These are phyloP conservation scores for Henicopernis longicauda DNA, from an alignment of 2,113 vertebrate species.

Conservation along the genomic window DNA sequence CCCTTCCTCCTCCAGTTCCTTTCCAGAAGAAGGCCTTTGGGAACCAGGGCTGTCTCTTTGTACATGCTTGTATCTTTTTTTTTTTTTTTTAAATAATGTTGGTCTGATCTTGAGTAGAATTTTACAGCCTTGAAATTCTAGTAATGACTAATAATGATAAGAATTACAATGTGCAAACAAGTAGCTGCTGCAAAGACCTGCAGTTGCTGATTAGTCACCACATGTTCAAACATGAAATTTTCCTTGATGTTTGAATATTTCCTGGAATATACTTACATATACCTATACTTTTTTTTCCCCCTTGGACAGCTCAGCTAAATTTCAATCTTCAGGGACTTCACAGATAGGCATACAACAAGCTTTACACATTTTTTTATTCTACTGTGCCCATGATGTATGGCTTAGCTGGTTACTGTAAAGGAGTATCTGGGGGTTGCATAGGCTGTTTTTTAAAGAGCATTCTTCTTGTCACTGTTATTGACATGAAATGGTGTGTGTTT, in stretches of 20 bases:
- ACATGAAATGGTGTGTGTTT: background rate
- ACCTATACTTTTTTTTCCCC: rapidly evolving
- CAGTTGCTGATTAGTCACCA: background rate
- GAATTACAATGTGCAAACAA: background rate
- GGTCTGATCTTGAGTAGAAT: background rate
- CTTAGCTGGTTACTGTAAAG: background rate
- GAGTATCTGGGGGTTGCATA: background rate
- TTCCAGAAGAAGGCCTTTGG: background rate
- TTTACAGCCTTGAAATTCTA: background rate
- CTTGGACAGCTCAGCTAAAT: background rate
- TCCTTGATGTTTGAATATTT: background rate
- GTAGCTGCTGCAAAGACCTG: background rate
- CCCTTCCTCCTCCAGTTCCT: background rate
- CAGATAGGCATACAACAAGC: background rate
- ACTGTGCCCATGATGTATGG: background rate
- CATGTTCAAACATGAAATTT: background rate
- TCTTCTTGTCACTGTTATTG: background rate
- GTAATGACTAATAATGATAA: background rate
- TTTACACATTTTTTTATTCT: background rate
- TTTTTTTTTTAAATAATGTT: background rate
- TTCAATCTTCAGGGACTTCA: background rate
- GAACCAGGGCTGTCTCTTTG: background rate
- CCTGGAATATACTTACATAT: background rate
- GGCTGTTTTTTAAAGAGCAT: background rate
- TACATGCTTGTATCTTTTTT: background rate